phyloP scores from a whole-genome alignment of 2,888 invertebrate species.

The Spialia ferax region DNA sequence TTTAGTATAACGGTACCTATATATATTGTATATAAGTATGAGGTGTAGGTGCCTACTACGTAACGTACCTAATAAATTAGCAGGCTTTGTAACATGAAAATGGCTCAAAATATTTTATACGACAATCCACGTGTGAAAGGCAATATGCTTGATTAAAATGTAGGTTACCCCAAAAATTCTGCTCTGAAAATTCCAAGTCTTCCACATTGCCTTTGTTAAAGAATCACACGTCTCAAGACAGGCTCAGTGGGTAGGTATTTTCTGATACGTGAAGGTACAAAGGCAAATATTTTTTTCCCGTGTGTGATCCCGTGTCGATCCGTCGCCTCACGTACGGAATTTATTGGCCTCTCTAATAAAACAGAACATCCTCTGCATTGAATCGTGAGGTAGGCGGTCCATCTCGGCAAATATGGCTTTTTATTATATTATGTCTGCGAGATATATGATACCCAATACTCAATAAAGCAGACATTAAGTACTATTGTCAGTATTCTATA shows the following conservation, averaged over 20 bases:
- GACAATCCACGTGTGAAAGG: not conserved
- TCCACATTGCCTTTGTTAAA: slow-evolving; percentile 29
- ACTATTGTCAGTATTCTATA: not conserved
- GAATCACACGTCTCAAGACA: slow-evolving; percentile 30
- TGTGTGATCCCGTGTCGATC: slow-evolving; percentile 59
- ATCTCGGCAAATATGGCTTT: slow-evolving; percentile 27
- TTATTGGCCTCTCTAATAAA: slow-evolving; percentile 79
- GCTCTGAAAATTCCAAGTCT: slow-evolving; percentile 19
- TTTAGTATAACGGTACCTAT: too few relatives aligned
- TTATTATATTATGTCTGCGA: slow-evolving; percentile 8
- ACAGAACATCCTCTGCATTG: slow-evolving; percentile 73
- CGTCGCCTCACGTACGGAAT: slow-evolving; percentile 74
- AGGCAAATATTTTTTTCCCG: slow-evolving; percentile 57
- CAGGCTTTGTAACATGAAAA: not conserved
- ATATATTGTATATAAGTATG: too few relatives aligned
- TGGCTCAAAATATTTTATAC: slow-evolving; percentile 3
- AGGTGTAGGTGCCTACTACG: too few relatives aligned
- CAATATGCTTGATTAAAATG: slow-evolving; percentile 22
- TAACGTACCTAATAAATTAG: too few relatives aligned
- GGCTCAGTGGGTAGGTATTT: slow-evolving; percentile 18
- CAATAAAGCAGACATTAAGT: slow-evolving; percentile 2
- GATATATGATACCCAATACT: not conserved
- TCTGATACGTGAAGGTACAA: slow-evolving; percentile 30
- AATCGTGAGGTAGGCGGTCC: slow-evolving; percentile 43
- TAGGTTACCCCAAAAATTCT: slow-evolving; percentile 12